Conservation (phyloP, 2,888 invertebrate species). For the Himalopsyche kuldschensis region DNA sequence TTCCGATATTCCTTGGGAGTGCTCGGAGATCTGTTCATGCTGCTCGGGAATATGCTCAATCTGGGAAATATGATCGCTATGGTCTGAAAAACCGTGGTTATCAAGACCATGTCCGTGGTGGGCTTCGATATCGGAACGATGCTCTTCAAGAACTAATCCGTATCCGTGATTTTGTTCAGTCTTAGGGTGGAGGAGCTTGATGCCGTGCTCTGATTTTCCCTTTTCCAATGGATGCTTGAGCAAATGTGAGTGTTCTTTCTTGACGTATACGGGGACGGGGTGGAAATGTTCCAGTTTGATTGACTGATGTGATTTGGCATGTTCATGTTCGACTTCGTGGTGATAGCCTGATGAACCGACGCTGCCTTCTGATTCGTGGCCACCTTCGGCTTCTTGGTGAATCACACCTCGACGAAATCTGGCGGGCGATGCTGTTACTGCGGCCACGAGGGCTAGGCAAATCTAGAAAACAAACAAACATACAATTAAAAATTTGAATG, state of each 20-base stretch:
- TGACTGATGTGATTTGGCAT: slow-evolving; percentile 70
- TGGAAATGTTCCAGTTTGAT: slow-evolving; percentile 72
- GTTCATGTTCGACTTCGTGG: slow-evolving; percentile 65
- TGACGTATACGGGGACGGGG: slow-evolving; percentile 69
- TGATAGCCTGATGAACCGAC: slow-evolving; percentile 56
- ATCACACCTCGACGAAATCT: slow-evolving; percentile 46
- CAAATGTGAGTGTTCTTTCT: slow-evolving; percentile 68
- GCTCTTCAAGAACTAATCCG: slow-evolving; percentile 64
- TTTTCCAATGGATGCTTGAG: slow-evolving; percentile 67
- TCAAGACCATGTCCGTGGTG: slow-evolving; percentile 44
- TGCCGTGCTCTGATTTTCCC: slow-evolving; percentile 62
- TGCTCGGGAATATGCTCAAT: slow-evolving; percentile 33
- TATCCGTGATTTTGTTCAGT: slow-evolving; percentile 61
- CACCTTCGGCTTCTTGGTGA: slow-evolving; percentile 48
- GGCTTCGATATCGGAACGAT: slow-evolving; percentile 46
- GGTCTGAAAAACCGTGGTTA: slow-evolving; percentile 27
- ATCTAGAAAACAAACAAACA: slow-evolving; percentile 46
- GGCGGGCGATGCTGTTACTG: slow-evolving; percentile 51
- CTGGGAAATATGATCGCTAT: slow-evolving; percentile 40
- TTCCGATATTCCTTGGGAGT: neutral
- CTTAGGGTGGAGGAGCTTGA: slow-evolving; percentile 65
- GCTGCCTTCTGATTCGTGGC: slow-evolving; percentile 45
- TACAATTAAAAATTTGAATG: neutral
- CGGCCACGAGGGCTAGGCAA: slow-evolving; percentile 56
- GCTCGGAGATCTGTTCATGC: neutral